A percentile compares a stretch with the other conserved stretches of the same genome.
phyloP scores from a whole-genome alignment of 1,140 invertebrate genomes.

The Phymastichus coffea region DNA sequence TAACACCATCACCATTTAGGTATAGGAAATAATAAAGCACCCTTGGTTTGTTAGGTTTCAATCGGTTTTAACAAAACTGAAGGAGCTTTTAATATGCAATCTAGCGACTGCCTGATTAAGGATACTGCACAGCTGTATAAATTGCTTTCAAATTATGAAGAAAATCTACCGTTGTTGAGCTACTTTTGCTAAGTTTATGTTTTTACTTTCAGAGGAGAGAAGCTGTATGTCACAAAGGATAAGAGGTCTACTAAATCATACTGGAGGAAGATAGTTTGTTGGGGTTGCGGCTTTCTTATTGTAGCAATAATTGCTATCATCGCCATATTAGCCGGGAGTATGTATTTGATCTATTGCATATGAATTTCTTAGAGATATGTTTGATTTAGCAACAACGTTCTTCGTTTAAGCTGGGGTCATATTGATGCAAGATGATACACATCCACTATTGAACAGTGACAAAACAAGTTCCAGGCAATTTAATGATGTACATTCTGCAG shows the following conservation, averaged over 20 bases:
- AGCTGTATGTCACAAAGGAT: constrained; percentile 78
- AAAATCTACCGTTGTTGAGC: not conserved
- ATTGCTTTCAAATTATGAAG: constrained; percentile 32
- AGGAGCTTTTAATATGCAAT: constrained; percentile 36
- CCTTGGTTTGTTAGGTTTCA: constrained; percentile 21
- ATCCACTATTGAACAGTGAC: constrained; percentile 45
- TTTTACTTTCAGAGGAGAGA: constrained; percentile 70
- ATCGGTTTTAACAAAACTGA: constrained; percentile 28
- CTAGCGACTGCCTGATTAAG: constrained; percentile 33
- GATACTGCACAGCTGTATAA: constrained; percentile 42
- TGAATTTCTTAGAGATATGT: too few species aligned
- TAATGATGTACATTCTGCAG: constrained; percentile 41
- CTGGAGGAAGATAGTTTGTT: constrained; percentile 67
- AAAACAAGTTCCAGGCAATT: constrained; percentile 38
- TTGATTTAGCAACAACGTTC: constrained; percentile 15
- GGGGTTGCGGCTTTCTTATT: constrained; percentile 63
- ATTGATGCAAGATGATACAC: constrained; percentile 55
- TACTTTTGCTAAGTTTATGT: not conserved
- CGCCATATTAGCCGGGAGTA: constrained; percentile 71
- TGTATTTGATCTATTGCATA: constrained; percentile 41
- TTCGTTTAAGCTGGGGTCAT: constrained; percentile 59
- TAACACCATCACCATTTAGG: constrained; percentile 17
- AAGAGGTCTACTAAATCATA: constrained; percentile 68
- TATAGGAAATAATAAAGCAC: constrained; percentile 26
- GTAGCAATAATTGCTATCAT: constrained; percentile 66